A percentile compares a stretch with the other conserved stretches of the same genome.
phyloP scores from a whole-genome alignment of 2,113 vertebrate genomes.

The Datnioides undecimradiatus region DNA sequence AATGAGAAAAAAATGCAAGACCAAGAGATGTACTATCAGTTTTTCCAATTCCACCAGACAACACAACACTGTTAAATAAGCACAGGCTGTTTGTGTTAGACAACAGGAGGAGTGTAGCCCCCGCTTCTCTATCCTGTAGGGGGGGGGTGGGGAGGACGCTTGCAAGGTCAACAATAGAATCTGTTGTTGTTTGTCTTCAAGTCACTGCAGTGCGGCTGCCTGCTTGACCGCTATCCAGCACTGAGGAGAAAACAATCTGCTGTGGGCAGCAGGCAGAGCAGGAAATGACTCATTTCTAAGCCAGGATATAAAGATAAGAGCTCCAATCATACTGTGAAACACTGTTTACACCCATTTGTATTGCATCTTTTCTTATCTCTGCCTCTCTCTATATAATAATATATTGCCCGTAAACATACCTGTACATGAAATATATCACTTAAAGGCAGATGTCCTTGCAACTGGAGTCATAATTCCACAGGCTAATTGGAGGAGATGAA shows the following conservation, averaged over 20 bases:
- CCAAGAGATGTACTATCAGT: background rate
- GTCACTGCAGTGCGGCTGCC: constrained; percentile 38
- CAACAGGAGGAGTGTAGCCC: constrained; percentile 19
- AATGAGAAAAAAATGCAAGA: background rate
- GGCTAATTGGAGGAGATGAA: background rate
- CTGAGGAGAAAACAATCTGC: constrained; percentile 38
- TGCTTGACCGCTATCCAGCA: constrained; percentile 22
- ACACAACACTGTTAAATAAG: constrained; percentile 25
- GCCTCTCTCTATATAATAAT: background rate
- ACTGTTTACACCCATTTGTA: background rate
- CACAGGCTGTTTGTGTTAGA: constrained; percentile 21
- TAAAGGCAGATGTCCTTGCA: background rate
- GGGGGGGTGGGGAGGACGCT: constrained; percentile 41
- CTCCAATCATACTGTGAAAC: no score
- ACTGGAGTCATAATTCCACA: background rate
- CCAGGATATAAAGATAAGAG: background rate
- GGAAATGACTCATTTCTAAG: constrained; percentile 32
- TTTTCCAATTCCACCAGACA: constrained; percentile 11
- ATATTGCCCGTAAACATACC: background rate
- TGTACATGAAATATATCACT: background rate
- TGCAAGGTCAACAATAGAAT: constrained; percentile 59
- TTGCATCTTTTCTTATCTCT: no score
- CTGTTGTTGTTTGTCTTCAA: constrained; percentile 50
- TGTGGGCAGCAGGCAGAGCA: constrained; percentile 7
- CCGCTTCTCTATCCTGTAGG: background rate